phyloP scores from a whole-genome alignment of 2,888 invertebrate species.

The Cheilosia urbana region DNA sequence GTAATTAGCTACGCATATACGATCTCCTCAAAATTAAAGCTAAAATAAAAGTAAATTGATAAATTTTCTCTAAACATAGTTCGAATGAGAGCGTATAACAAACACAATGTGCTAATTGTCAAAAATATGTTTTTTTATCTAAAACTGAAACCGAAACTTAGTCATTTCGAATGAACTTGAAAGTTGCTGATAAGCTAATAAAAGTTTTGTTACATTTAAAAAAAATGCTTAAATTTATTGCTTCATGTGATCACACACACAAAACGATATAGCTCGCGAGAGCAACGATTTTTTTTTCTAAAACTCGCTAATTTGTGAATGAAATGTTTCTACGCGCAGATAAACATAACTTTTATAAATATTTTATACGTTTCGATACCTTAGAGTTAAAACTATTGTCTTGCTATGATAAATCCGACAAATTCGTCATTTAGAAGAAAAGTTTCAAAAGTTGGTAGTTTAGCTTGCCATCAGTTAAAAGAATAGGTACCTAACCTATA shows the following conservation, averaged over 20 bases:
- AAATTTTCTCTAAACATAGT: constrained; percentile 27
- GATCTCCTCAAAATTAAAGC: constrained; percentile 1
- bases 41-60: constrained; percentile 4
- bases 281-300: constrained; percentile 2
- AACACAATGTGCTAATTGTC: constrained; percentile 53
- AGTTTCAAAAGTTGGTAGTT: no score
- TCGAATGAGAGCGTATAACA: constrained; percentile 56
- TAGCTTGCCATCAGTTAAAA: no score
- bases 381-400: no score
- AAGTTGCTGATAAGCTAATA: constrained; percentile 53
- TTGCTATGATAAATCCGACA: no score
- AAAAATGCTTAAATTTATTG: constrained; percentile 36
- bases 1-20: constrained; percentile 26
- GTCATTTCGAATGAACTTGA: constrained; percentile 57
- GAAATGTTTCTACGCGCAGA: not conserved
- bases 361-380: no score
- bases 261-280: not conserved
- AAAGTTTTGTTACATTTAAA: constrained; percentile 49
- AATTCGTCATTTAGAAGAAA: no score
- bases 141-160: constrained; percentile 17
- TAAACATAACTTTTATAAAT: no score
- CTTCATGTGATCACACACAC: not conserved
- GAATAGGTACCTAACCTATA: no score
- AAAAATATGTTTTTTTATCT: constrained; percentile 4
- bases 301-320: constrained; percentile 34